These are phyloP conservation scores for Trichoplusia ni DNA, from an alignment of 1,140 invertebrate species.

Conservation along the genomic window DNA sequence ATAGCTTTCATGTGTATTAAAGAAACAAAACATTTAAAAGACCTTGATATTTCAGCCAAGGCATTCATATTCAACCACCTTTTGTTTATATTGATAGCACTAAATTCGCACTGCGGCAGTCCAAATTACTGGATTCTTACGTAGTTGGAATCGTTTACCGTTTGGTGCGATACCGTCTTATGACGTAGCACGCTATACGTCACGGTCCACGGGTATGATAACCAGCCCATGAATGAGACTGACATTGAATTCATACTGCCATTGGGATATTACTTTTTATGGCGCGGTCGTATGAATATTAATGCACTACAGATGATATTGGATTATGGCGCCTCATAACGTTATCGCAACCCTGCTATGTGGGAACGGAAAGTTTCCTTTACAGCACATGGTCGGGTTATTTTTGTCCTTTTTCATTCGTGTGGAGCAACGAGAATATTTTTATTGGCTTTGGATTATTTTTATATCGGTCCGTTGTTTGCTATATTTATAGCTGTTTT, in stretches of 20 bases:
- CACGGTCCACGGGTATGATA: slow-evolving; percentile 3
- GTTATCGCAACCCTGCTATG: neutral
- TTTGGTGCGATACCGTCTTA: neutral
- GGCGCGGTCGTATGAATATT: neutral
- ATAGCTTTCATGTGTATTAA: too few relatives aligned
- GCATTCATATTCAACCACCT: too few relatives aligned
- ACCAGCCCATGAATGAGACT: slow-evolving; percentile 24
- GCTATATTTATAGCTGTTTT: too few relatives aligned
- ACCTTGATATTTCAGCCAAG: too few relatives aligned
- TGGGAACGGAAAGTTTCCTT: slow-evolving; percentile 14
- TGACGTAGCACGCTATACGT: neutral
- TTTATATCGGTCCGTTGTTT: slow-evolving; percentile 16
- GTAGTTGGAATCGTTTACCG: neutral
- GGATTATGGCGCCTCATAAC: neutral
- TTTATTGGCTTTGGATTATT: slow-evolving; percentile 10
- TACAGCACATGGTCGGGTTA: slow-evolving; percentile 5
- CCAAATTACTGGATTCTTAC: too few relatives aligned
- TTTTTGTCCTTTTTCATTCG: slow-evolving; percentile 17
- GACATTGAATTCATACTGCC: slow-evolving; percentile 20
- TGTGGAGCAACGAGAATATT: neutral
- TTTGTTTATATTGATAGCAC: too few relatives aligned
- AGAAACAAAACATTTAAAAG: too few relatives aligned
- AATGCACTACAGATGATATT: slow-evolving; percentile 16
- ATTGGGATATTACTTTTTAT: slow-evolving; percentile 10
- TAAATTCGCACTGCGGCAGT: too few relatives aligned